phyloP scores from a whole-genome alignment of 2,797 vertebrate species.

The Enteromius trimaculatus region DNA sequence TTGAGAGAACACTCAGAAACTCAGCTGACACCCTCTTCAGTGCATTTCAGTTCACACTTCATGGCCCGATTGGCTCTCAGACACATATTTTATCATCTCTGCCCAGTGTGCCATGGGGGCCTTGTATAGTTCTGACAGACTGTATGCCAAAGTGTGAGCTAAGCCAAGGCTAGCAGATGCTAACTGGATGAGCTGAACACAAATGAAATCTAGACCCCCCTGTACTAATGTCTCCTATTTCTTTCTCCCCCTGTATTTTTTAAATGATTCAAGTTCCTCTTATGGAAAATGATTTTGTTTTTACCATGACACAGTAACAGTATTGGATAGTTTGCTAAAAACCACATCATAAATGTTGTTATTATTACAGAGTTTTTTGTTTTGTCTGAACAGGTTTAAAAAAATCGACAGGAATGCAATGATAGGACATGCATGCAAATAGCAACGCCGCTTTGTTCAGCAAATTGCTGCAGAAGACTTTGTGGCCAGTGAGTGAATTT shows the following conservation, averaged over 20 bases:
- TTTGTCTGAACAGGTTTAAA: not conserved
- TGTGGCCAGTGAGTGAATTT: conserved; percentile 51
- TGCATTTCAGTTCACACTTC: conserved; percentile 52
- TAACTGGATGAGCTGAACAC: conserved; percentile 41
- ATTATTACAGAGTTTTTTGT: not conserved
- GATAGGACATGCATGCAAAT: not conserved
- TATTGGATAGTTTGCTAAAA: not conserved
- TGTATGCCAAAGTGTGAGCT: conserved; percentile 39
- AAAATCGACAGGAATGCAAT: not conserved
- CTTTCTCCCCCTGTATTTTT: not conserved
- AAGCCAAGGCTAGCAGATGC: conserved; percentile 53
- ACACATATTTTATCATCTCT: conserved; percentile 51
- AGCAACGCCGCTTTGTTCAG: not conserved
- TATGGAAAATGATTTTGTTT: not conserved
- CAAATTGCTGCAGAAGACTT: conserved; percentile 45
- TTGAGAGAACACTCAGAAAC: conserved; percentile 36
- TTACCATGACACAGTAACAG: not conserved
- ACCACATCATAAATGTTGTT: not conserved
- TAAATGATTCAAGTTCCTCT: not conserved
- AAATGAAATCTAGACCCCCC: conserved; percentile 17
- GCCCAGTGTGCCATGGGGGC: conserved; percentile 46
- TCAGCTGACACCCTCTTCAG: conserved; percentile 42
- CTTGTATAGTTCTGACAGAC: conserved; percentile 39
- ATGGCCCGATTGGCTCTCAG: conserved; percentile 46
- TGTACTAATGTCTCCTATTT: not conserved